phyloP scores from a whole-genome alignment of 2,113 vertebrate genomes.

The Gopherus flavomarginatus region DNA sequence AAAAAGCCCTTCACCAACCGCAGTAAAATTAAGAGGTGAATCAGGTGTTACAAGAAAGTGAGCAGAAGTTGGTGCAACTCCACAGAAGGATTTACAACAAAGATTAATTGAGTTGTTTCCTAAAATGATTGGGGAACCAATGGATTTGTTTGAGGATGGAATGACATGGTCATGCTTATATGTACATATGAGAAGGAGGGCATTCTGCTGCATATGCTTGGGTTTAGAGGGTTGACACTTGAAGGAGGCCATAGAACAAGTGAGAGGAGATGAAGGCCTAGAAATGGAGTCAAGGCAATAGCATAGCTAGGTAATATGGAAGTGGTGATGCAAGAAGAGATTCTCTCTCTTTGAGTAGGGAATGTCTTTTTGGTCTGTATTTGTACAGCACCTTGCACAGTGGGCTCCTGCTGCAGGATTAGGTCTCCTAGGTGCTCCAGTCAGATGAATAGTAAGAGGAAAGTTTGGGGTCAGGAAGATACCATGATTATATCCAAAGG shows the following conservation, averaged over 20 bases:
- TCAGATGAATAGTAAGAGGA: no score
- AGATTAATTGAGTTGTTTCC: neutral
- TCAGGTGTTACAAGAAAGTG: neutral
- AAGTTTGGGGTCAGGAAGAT: neutral
- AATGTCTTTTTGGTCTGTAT: no score
- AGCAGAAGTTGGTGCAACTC: neutral
- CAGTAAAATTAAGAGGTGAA: neutral
- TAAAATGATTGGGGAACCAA: neutral
- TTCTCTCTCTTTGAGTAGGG: no score
- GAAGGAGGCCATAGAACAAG: neutral
- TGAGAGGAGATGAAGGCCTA: neutral
- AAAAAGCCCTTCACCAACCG: neutral
- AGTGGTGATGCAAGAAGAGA: no score
- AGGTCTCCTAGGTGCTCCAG: no score
- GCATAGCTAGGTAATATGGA: neutral
- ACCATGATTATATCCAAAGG: neutral
- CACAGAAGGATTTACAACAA: neutral
- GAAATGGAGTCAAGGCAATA: neutral
- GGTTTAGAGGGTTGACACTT: accelerated
- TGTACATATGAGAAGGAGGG: neutral
- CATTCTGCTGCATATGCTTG: neutral
- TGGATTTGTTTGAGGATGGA: accelerated
- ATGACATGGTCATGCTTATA: accelerated
- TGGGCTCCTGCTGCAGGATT: no score
- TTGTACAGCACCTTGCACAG: no score